A percentile compares a stretch with the other conserved stretches of the same genome.
Conservation (phyloP, 2,888 invertebrate species). For the Lasioglossum figueresi region DNA sequence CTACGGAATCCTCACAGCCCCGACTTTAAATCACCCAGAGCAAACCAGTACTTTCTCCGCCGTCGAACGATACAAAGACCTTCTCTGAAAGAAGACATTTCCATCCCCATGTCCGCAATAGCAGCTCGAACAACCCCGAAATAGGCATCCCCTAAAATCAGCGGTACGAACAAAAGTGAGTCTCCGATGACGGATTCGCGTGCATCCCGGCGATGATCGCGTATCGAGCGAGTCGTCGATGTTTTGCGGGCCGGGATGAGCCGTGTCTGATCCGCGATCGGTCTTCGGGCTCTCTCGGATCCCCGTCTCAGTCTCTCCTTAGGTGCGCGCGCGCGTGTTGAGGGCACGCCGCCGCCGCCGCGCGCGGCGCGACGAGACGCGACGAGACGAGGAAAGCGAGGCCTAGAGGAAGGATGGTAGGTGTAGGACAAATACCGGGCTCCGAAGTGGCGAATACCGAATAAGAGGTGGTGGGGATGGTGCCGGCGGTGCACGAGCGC, state of each 20-base stretch:
- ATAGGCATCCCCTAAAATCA: neutral
- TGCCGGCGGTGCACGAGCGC: constrained; percentile 56
- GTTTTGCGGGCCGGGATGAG: constrained; percentile 52
- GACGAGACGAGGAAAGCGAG: constrained; percentile 46
- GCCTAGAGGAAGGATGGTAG: constrained; percentile 64
- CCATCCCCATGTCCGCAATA: neutral
- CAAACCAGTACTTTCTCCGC: neutral
- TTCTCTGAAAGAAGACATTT: neutral
- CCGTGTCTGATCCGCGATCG: constrained; percentile 55
- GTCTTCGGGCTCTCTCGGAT: constrained; percentile 50
- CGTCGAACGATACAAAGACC: neutral
- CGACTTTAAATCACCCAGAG: neutral
- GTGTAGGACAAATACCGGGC: constrained; percentile 72
- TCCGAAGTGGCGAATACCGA: constrained; percentile 73
- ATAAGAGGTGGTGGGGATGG: constrained; percentile 68
- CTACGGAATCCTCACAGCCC: neutral
- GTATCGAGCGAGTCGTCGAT: constrained; percentile 47
- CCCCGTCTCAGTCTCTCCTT: neutral
- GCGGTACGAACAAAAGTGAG: constrained; percentile 23
- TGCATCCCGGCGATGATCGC: constrained; percentile 46
- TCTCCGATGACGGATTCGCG: constrained; percentile 49
- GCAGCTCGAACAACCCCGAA: neutral
- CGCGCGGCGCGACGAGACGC: constrained; percentile 13
- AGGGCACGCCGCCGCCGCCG: constrained; percentile 39
- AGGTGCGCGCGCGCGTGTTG: constrained; percentile 30